Evolutionary conservation across 1,140 invertebrate species (phyloP).

Genomic region (Bathynomus jamesi): DNA sequence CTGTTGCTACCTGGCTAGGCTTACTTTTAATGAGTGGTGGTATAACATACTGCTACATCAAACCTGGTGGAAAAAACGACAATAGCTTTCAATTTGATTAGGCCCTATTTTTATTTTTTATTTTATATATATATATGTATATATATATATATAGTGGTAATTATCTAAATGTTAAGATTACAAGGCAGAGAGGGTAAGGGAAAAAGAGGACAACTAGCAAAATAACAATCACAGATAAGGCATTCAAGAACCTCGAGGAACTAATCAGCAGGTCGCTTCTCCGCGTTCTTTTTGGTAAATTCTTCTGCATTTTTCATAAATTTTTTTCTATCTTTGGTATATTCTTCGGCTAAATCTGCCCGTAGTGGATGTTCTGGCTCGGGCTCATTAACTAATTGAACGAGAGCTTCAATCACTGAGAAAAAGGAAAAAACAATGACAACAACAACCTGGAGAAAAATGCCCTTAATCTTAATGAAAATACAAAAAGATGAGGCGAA

Average conservation of each 20-base stretch:
- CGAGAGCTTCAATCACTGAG: slow-evolving; percentile 91
- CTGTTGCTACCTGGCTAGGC: not conserved
- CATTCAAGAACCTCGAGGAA: not conserved
- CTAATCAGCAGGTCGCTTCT: slow-evolving; percentile 87
- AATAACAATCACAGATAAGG: slow-evolving; percentile 1
- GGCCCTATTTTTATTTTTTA: too few species aligned
- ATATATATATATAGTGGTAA: not conserved
- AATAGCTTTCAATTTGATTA: not conserved
- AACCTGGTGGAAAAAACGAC: not conserved
- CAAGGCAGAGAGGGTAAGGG: not conserved
- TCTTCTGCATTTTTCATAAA: slow-evolving; percentile 98
- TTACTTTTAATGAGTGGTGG: not conserved
- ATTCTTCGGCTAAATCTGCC: slow-evolving; percentile 95
- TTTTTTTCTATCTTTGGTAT: slow-evolving; percentile 89
- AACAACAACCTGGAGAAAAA: too few species aligned
- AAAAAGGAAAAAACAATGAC: too few species aligned
- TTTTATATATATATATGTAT: too few species aligned
- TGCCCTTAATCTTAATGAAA: too few species aligned
- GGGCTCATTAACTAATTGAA: slow-evolving; percentile 93
- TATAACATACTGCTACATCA: not conserved
- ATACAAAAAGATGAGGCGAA: too few species aligned
- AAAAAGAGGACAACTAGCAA: not conserved
- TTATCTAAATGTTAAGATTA: not conserved
- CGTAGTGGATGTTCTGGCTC: slow-evolving; percentile 96
- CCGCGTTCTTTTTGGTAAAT: slow-evolving; percentile 94